Evolutionary conservation across 2,797 vertebrate species (phyloP).

Genomic region (Tenualosa ilisha): DNA sequence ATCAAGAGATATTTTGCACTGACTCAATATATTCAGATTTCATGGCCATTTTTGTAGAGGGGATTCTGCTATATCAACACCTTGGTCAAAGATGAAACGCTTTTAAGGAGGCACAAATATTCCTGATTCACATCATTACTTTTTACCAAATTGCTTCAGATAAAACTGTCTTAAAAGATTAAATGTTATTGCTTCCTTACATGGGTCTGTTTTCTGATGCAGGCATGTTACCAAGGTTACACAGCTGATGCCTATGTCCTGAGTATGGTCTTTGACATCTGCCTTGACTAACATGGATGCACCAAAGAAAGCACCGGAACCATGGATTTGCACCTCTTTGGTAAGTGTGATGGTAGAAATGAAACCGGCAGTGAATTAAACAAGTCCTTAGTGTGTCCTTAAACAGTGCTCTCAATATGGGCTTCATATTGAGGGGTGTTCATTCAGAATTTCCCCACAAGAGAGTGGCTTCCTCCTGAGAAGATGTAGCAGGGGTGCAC

Average conservation of each 20-base stretch:
- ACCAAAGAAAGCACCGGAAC: slow-evolving; percentile 27
- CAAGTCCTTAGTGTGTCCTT: too few species aligned
- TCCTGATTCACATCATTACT: not conserved
- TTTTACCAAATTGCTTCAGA: not conserved
- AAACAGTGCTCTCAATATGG: not conserved
- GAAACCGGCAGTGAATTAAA: not conserved
- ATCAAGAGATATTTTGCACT: not conserved
- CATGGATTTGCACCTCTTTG: not conserved
- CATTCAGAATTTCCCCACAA: not conserved
- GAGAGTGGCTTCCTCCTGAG: not conserved
- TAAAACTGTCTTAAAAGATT: not conserved
- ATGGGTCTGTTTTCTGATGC: not conserved
- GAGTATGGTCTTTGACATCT: not conserved
- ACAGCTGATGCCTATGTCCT: not conserved
- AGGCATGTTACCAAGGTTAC: not conserved
- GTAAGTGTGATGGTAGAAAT: not conserved
- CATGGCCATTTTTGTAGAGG: not conserved
- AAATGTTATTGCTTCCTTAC: not conserved
- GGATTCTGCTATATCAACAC: not conserved
- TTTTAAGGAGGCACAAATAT: not conserved
- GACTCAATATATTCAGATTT: not conserved
- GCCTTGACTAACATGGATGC: slow-evolving; percentile 28
- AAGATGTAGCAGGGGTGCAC: not conserved
- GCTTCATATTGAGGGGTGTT: not conserved
- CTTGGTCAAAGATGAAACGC: not conserved